A percentile compares a stretch with the other conserved stretches of the same genome.
These are phyloP conservation scores for Macrochelys suwanniensis DNA, from an alignment of 2,797 vertebrate genomes.

Conservation along the genomic window DNA sequence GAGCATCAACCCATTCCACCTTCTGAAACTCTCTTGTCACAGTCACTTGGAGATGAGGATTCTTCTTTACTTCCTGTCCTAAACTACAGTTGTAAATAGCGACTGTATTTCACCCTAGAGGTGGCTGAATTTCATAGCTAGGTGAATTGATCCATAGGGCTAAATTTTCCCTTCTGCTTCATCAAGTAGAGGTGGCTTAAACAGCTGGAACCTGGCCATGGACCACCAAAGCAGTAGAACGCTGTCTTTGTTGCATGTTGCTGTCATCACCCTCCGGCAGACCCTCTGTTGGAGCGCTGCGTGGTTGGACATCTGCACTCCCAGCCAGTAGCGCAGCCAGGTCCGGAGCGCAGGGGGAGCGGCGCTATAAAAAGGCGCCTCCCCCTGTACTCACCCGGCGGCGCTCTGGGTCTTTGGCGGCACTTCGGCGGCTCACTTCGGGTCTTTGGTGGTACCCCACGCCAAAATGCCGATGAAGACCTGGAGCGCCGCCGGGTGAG, in stretches of 20 bases:
- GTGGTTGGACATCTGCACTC: background rate
- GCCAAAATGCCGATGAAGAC: too few species aligned
- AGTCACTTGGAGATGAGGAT: background rate
- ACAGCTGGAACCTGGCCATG: background rate
- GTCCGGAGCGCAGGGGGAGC: too few species aligned
- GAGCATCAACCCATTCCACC: background rate
- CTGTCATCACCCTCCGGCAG: background rate
- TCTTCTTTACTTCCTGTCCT: background rate
- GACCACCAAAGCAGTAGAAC: background rate
- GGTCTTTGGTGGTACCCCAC: too few species aligned
- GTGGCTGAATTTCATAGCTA: background rate
- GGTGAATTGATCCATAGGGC: background rate
- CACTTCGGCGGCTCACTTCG: too few species aligned
- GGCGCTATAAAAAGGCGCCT: too few species aligned
- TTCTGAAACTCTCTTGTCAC: background rate
- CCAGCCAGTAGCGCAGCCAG: background rate
- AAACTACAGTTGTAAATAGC: background rate
- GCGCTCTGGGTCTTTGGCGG: too few species aligned
- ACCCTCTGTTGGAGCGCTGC: background rate
- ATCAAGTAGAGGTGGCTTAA: background rate
- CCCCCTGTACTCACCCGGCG: too few species aligned
- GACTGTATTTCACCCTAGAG: background rate
- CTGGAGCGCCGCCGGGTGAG: too few species aligned
- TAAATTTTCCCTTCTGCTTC: slow-evolving; percentile 21
- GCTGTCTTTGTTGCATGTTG: background rate